Percentiles rank a stretch among this genome's conserved stretches.
Conservation (phyloP, 1,140 invertebrate species). For the Brachionus manjavacas region DNA sequence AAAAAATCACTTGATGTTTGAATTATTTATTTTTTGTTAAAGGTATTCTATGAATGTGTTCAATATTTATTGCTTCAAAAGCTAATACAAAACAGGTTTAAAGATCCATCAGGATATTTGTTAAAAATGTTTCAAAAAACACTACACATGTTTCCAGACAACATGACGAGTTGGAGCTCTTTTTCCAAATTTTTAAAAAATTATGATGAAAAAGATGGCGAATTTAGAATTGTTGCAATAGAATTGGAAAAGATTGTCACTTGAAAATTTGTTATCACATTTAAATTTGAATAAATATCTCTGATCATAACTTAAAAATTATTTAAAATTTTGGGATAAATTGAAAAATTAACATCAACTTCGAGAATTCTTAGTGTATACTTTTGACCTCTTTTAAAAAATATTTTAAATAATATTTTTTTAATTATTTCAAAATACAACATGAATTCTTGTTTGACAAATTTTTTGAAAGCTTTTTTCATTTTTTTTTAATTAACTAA, state of each 20-base stretch:
- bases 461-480: too few relatives aligned
- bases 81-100: not conserved
- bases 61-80: constrained; percentile 36
- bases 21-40: not conserved
- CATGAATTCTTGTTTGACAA: too few relatives aligned
- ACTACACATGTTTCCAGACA: constrained; percentile 36
- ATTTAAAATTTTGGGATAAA: too few relatives aligned
- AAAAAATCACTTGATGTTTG: not conserved
- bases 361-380: not conserved
- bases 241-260: not conserved
- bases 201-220: not conserved
- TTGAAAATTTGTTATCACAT: not conserved
- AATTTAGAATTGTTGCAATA: not conserved
- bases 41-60: constrained; percentile 24
- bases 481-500: too few relatives aligned
- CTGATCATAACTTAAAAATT: not conserved
- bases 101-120: constrained; percentile 15
- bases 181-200: constrained; percentile 31
- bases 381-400: too few relatives aligned
- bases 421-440: too few relatives aligned
- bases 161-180: constrained; percentile 31
- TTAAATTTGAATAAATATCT: not conserved
- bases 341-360: not conserved
- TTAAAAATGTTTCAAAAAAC: constrained; percentile 37
- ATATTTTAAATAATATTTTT: too few relatives aligned